A percentile compares a stretch with the other conserved stretches of the same genome.
Evolutionary conservation across 2,888 invertebrate genomes (phyloP).

Genomic region (Venustoraphidia nigricollis): DNA sequence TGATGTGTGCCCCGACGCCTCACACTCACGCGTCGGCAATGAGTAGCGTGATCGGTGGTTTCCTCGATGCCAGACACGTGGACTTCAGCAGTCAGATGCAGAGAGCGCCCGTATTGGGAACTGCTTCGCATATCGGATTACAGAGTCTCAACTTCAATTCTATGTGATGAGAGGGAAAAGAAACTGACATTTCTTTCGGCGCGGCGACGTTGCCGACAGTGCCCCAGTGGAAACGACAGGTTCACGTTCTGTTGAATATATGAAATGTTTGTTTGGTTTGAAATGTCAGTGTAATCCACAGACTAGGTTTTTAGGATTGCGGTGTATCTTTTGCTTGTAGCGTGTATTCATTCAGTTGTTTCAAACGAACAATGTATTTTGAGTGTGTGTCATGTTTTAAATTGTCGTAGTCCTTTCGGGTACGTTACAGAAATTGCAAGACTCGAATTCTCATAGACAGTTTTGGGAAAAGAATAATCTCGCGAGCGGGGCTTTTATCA

Average conservation of each 20-base stretch:
- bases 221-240: not conserved
- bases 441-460: no score
- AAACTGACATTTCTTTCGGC: not conserved
- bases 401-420: no score
- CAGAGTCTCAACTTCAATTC: constrained; percentile 63
- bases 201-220: not conserved
- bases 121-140: constrained; percentile 44
- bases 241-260: not conserved
- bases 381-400: no score
- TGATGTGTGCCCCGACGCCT: constrained; percentile 42
- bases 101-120: constrained; percentile 10
- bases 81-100: constrained; percentile 48
- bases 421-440: no score
- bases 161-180: constrained; percentile 36
- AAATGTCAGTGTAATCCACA: no score
- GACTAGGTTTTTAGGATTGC: no score
- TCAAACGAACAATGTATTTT: no score
- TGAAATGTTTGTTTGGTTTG: not conserved
- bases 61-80: constrained; percentile 53
- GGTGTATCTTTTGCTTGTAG: no score
- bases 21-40: constrained; percentile 40
- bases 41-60: constrained; percentile 34
- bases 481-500: no score
- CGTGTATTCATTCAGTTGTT: no score
- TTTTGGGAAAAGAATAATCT: no score